Evolutionary conservation across 2,113 vertebrate genomes (phyloP), one percentile per base, ranked within the genome.

Genomic region (Piprites chloris): DNA sequence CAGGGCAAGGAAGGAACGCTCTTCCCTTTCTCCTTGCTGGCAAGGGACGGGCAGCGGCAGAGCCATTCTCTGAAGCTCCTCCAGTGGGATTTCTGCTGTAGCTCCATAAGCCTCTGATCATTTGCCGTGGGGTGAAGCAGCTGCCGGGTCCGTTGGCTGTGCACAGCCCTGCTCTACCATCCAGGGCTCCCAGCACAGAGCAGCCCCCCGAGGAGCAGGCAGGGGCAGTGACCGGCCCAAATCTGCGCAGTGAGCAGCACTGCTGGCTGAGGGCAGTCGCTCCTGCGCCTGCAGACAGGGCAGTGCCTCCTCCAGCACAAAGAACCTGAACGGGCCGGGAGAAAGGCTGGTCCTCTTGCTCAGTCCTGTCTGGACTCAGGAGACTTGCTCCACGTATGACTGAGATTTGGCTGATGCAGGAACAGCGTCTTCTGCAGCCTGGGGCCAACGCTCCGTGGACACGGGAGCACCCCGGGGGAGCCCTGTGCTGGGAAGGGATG

Each of bases 391-490:
- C 18, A 23, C 58, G 21, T 50, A 11, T 1, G 8, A 1, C 37
- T 24, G 28, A 16, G 39, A 15, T 58, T 58, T 42, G 71, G 15
- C 0, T 21, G n/a, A 7, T 30, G 52, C 19, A 41, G 26, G 52
- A 33, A 6, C 33, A 72, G 35, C 56, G 35, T 6, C 52, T 61
- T 19, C 27, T 14, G 56, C 16, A 27, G 59, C 3, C 22, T 26
- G 52, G 74, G 35, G 46, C 41, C 35, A 18, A 4, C 12, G 1
- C 11, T 12, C 9, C 0, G 0, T 15, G 66, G 39, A 32, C 13
- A 28, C 11, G 22, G 62, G 56, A 49, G 39, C 18, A 30, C 10
- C 1, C 2, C 0, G n/a, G 35, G 56, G 27, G n/a, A n/a, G 20
- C 55, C 26, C 59, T 6, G 16, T 15, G 22, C 16, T 24, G 0